These are phyloP conservation scores for Plagodis dolabraria DNA, from an alignment of 2,888 invertebrate genomes.

Conservation along the genomic window DNA sequence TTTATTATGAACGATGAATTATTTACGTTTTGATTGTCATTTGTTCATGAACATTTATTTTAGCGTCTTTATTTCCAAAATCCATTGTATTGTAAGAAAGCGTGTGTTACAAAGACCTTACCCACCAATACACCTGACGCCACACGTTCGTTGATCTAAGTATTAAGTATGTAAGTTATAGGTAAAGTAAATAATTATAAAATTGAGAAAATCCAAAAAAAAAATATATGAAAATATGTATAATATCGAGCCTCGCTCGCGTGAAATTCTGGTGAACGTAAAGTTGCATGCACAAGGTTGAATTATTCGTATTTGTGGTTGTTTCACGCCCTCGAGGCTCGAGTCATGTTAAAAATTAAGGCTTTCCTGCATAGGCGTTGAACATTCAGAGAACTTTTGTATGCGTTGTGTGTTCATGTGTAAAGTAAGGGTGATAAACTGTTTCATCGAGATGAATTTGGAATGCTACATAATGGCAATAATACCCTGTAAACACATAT, in stretches of 20 bases:
- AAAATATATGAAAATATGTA: constrained; percentile 62
- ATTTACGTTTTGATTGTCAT: constrained; percentile 64
- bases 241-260: constrained; percentile 68
- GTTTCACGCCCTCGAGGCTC: constrained; percentile 74
- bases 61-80: constrained; percentile 37
- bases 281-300: constrained; percentile 51
- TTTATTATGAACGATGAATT: constrained; percentile 19
- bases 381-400: constrained; percentile 53
- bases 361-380: constrained; percentile 74
- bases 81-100: constrained; percentile 39
- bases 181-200: constrained; percentile 68
- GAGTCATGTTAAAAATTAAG: constrained; percentile 64
- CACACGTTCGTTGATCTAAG: constrained; percentile 81
- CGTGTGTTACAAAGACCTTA: constrained; percentile 77
- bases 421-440: constrained; percentile 18
- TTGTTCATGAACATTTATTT: constrained; percentile 30
- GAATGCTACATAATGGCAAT: constrained; percentile 55
- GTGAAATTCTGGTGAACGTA: constrained; percentile 57
- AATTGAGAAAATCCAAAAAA: constrained; percentile 62
- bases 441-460: constrained; percentile 31
- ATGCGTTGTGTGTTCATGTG: constrained; percentile 49
- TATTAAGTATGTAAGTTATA: constrained; percentile 82
- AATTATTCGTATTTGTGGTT: constrained; percentile 52
- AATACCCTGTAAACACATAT: constrained; percentile 60
- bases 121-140: constrained; percentile 82